Conservation (phyloP, 2,888 invertebrate genomes). For the Microctonus brassicae region DNA sequence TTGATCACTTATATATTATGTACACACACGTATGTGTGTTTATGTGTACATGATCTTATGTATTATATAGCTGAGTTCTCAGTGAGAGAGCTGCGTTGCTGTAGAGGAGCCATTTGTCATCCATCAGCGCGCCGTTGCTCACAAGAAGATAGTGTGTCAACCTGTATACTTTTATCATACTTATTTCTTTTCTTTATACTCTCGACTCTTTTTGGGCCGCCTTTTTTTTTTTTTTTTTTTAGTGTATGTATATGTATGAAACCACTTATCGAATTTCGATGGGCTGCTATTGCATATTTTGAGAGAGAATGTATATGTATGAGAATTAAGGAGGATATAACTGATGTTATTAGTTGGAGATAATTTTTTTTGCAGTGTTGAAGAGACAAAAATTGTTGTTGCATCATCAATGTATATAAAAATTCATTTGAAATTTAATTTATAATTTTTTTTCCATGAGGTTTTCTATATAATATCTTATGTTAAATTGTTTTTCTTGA, state of each 20-base stretch:
- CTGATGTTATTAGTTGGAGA: no score
- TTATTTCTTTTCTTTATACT: slow-evolving; percentile 44
- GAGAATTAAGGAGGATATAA: no score
- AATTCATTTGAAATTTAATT: no score
- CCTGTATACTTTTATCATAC: slow-evolving; percentile 48
- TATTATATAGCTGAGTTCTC: slow-evolving; percentile 63
- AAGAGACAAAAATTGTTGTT: no score
- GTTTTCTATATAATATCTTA: no score
- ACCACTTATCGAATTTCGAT: neutral
- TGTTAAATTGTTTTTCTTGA: no score
- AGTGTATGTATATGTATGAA: slow-evolving; percentile 18
- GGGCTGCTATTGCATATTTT: neutral
- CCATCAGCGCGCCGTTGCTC: slow-evolving; percentile 60
- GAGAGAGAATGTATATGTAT: neutral
- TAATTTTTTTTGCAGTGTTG: no score
- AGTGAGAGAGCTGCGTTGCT: slow-evolving; percentile 70
- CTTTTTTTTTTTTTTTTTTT: slow-evolving; percentile 28
- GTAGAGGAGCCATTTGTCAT: slow-evolving; percentile 71
- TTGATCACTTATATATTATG: neutral
- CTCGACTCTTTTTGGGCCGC: no score
- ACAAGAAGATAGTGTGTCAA: slow-evolving; percentile 52
- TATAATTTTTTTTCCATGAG: no score
- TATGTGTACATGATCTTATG: slow-evolving; percentile 59
- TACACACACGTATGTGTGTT: neutral
- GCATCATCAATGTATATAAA: no score